A percentile compares a stretch with the other conserved stretches of the same genome.
Evolutionary conservation across 2,113 vertebrate species (phyloP).

Genomic region (Percina caprodes): DNA sequence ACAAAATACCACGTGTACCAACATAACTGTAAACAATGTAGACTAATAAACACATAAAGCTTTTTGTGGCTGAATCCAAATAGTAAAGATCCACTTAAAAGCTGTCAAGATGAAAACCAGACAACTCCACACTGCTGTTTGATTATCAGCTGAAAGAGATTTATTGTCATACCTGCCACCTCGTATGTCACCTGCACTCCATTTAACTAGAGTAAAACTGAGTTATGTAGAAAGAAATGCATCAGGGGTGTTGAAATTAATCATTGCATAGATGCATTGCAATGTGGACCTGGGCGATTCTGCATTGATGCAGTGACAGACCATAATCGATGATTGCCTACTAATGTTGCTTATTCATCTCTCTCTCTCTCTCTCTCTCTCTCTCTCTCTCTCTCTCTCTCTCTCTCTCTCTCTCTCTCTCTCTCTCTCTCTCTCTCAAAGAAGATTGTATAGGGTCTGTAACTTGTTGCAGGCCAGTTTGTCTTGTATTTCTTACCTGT

Average conservation of each 20-base stretch:
- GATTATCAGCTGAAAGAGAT: not conserved
- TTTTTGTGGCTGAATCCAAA: not conserved
- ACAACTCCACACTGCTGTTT: not conserved
- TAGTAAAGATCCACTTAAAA: too few species aligned
- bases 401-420: too few species aligned
- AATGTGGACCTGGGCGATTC: too few species aligned
- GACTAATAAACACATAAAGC: not conserved
- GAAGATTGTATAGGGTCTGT: not conserved
- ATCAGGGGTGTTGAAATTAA: not conserved
- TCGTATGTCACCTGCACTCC: not conserved
- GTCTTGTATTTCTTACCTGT: slow-evolving; percentile 7
- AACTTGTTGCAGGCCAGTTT: slow-evolving; percentile 14
- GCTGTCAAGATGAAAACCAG: not conserved
- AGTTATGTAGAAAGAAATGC: not conserved
- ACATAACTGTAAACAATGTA: not conserved
- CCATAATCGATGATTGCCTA: too few species aligned
- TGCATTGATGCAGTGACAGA: too few species aligned
- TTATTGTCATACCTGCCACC: not conserved
- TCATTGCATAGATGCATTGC: too few species aligned
- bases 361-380: not conserved
- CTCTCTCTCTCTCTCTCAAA: not conserved
- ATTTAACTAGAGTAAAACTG: not conserved
- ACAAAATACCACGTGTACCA: not conserved
- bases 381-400: too few species aligned
- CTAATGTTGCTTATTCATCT: too few species aligned